These are phyloP conservation scores for Hydropotes inermis DNA, from an alignment of 2,113 vertebrate genomes.

Conservation along the genomic window DNA sequence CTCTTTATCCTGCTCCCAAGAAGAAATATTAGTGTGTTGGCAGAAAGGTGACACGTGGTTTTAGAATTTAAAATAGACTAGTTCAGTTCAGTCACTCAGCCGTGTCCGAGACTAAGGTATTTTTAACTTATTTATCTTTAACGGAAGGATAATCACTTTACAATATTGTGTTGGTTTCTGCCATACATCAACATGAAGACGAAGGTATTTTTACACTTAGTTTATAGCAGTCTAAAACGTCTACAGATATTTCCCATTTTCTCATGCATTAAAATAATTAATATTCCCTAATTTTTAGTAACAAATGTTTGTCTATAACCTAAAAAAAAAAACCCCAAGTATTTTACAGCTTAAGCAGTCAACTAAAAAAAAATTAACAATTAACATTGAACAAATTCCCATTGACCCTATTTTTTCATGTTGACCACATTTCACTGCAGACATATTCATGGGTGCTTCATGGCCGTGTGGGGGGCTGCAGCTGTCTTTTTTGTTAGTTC, in stretches of 20 bases:
- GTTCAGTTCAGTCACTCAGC: too few relatives aligned
- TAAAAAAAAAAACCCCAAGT: background rate
- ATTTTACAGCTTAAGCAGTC: conserved; percentile 5
- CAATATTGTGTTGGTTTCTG: background rate
- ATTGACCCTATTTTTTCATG: background rate
- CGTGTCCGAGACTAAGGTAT: background rate
- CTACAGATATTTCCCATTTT: background rate
- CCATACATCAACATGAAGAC: background rate
- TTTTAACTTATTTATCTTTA: background rate
- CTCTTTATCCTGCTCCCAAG: background rate
- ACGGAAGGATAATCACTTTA: background rate
- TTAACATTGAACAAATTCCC: background rate
- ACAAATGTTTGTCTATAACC: background rate
- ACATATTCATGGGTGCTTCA: rapidly evolving
- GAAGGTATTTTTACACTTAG: background rate
- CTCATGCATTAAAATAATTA: conserved; percentile 25
- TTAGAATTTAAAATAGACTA: background rate
- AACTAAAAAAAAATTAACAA: conserved; percentile 9
- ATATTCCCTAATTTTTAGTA: background rate
- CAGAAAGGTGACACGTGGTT: background rate
- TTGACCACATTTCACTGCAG: background rate
- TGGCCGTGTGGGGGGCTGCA: background rate
- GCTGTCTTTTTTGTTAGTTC: rapidly evolving
- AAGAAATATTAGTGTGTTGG: background rate
- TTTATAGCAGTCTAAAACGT: background rate